Percentiles rank a stretch among this genome's conserved stretches.
phyloP scores from a whole-genome alignment of 1,140 invertebrate genomes.

The Hyphantria cunea region DNA sequence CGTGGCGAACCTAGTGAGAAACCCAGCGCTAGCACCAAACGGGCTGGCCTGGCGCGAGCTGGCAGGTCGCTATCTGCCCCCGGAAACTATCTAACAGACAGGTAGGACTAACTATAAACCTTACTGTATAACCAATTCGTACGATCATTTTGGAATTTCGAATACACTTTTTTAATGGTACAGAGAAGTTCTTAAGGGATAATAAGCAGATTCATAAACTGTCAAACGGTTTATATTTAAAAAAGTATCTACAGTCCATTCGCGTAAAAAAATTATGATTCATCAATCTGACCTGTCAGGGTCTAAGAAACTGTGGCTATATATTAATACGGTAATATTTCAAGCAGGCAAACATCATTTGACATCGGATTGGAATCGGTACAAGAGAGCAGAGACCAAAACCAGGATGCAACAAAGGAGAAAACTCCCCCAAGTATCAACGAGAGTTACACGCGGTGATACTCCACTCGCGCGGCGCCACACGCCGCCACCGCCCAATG shows the following conservation, averaged over 20 bases:
- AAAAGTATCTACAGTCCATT: too few species aligned
- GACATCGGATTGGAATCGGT: constrained; percentile 66
- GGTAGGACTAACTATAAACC: constrained; percentile 33
- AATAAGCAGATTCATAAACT: too few species aligned
- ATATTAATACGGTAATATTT: constrained; percentile 6
- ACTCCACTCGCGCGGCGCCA: constrained; percentile 14
- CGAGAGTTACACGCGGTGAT: constrained; percentile 30
- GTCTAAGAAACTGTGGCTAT: too few species aligned
- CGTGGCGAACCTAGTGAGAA: constrained; percentile 27
- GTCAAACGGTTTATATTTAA: too few species aligned
- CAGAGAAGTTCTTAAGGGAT: too few species aligned
- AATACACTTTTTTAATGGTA: too few species aligned
- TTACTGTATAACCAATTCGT: too few species aligned
- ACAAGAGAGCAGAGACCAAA: constrained; percentile 55
- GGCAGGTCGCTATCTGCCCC: constrained; percentile 74
- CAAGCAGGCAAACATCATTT: constrained; percentile 64
- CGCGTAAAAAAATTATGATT: too few species aligned
- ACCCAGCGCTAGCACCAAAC: constrained; percentile 14
- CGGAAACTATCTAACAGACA: constrained; percentile 71
- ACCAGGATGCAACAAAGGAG: constrained; percentile 35
- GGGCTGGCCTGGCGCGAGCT: constrained; percentile 55
- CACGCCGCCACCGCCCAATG: constrained; percentile 15
- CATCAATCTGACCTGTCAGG: too few species aligned
- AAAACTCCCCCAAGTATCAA: constrained; percentile 3
- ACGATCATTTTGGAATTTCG: too few species aligned